These are phyloP conservation scores for Podarcis raffonei DNA, from an alignment of 2,113 vertebrate species.

Conservation along the genomic window DNA sequence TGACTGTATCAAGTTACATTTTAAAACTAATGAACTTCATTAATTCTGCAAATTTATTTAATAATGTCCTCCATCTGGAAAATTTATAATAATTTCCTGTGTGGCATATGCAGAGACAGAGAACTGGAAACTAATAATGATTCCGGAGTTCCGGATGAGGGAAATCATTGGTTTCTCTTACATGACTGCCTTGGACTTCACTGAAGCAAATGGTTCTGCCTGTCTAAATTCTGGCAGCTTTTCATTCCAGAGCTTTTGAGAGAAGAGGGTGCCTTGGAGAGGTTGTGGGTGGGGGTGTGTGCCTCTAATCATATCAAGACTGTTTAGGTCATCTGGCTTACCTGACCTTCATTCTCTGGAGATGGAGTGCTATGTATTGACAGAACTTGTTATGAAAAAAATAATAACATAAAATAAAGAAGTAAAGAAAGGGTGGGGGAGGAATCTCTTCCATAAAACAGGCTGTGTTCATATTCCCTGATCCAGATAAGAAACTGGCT, in stretches of 20 bases:
- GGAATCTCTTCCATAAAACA: neutral
- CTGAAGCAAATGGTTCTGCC: neutral
- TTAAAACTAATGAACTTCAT: neutral
- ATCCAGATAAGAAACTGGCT: neutral
- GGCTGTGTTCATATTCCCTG: neutral
- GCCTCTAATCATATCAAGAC: neutral
- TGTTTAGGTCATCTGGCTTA: neutral
- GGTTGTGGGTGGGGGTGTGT: too few relatives aligned
- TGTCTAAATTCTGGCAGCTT: neutral
- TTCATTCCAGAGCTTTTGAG: neutral
- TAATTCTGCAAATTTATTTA: neutral
- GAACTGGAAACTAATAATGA: neutral
- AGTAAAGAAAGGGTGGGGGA: neutral
- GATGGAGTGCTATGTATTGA: neutral
- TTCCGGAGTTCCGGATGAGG: neutral
- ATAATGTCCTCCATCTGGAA: slow-evolving; percentile 12
- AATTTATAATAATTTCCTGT: slow-evolving; percentile 20
- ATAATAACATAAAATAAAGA: neutral
- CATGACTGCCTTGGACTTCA: neutral
- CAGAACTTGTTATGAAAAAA: neutral
- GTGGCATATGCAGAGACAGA: slow-evolving; percentile 16
- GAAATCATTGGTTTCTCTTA: neutral
- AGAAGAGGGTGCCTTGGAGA: neutral
- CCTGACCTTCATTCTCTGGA: neutral
- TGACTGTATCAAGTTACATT: neutral